Base-by-base conservation (phyloP, 2,113 vertebrate genomes). In the Peromyscus maniculatus region DNA sequence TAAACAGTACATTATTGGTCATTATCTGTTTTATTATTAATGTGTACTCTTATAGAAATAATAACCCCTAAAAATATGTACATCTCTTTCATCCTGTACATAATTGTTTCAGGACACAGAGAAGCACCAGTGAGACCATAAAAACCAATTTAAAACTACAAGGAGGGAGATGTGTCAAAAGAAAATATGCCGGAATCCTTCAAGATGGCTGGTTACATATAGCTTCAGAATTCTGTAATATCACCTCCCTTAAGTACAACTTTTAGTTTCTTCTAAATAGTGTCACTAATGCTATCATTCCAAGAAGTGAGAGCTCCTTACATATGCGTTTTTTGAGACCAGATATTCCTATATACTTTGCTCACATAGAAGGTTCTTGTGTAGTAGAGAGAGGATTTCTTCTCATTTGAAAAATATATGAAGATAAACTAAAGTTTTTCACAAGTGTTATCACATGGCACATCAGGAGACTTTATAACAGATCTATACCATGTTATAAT, bases 401-500 rank as follows among this genome's bases (percentile, higher is more conserved):
- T 88, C 21, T 94, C 66, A 80, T 93, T 89, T 67, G 7, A 67
- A 97, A 97, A 95, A 64, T 46, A 78, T 33, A 28, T 17, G 79
- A 97, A 97, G 91, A 97, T 94, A 89, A 75, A 71, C 95, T 96
- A 33, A 95, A 97, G 95, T 96, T 95, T 95, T 97, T 94, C 93
- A 89, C 87, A 96, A 98, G 69, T 67, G 64, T 52, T 94, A 92
- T 82, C 88, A 93, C 83, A 96, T 80, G 52, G 96, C 55, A 93
- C 93, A 97, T 96, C 92, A 96, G 89, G 93, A 97, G 96, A 96
- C 93, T 97, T 98, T 77, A 92, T 83, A 87, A 89, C 97, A 93
- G 67, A 52, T 97, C 82, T 95, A 94, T 98, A 97, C 98, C 94
- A 96, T 94, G 97, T 98, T 98, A 86, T 90, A 97, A 97, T 97